Evolutionary conservation across 2,888 invertebrate genomes (phyloP).

Genomic region (Alcis repandata): DNA sequence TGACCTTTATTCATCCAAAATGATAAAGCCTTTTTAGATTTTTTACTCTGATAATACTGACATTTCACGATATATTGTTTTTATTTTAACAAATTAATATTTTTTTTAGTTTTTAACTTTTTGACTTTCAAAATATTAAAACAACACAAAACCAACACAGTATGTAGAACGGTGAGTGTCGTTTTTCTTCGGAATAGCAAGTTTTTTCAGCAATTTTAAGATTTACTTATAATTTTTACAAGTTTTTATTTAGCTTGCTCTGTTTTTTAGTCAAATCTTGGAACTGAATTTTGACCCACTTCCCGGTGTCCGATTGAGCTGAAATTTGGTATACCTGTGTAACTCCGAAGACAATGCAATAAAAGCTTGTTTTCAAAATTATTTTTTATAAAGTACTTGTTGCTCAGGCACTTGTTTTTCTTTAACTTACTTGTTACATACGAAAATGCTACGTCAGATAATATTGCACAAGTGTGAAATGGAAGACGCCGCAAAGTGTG

Average conservation of each 20-base stretch:
- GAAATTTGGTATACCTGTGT: too few species aligned
- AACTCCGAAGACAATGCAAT: too few species aligned
- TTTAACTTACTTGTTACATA: neutral
- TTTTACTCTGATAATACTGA: slow-evolving; percentile 12
- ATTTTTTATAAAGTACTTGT: neutral
- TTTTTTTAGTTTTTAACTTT: neutral
- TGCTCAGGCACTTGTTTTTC: neutral
- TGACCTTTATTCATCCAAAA: slow-evolving; percentile 16
- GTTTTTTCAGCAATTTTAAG: too few species aligned
- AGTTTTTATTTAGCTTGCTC: too few species aligned
- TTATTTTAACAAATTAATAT: neutral
- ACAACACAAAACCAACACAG: too few species aligned
- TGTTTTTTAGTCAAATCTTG: too few species aligned
- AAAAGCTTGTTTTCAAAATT: too few species aligned
- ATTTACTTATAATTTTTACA: too few species aligned
- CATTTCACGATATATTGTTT: slow-evolving; percentile 12
- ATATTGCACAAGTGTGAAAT: slow-evolving; percentile 27
- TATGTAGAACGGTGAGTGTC: too few species aligned
- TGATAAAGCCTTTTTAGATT: slow-evolving; percentile 13
- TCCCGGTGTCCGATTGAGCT: too few species aligned
- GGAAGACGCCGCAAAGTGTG: slow-evolving; percentile 15
- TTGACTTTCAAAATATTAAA: neutral
- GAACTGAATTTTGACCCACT: too few species aligned
- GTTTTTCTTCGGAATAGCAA: too few species aligned
- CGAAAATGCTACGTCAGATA: neutral